Evolutionary conservation across 2,888 invertebrate species (phyloP), one percentile per base, ranked within the genome.

Genomic region (Gortyna flavago): DNA sequence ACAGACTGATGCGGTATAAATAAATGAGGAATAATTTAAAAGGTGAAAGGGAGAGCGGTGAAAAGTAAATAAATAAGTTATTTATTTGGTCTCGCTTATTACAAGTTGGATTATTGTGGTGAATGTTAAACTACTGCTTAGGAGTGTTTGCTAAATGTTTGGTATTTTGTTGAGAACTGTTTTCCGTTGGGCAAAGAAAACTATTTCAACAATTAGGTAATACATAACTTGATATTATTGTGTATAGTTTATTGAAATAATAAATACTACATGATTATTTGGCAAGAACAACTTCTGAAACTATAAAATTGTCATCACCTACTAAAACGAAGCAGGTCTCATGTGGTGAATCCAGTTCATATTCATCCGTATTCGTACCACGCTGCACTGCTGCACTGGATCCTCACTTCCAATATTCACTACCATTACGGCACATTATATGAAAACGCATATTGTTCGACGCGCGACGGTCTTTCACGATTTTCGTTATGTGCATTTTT

Each of bases 391-490:
- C 38, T 59, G 54, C 66, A 66, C 41, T 62, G 65, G 48, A 74
- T 68, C 44, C 32, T 66, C 66, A 54, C 75, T 77, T 41, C 70
- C 38, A 0, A 38, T 38, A 38, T 38, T 41, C 41, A 11, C 41
- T 41, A 11, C 81, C 71, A 86, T 87, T 85, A 62, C 16, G 44
- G 6, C 59, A 29, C 61, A 72, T 69, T 44, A 44, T 44, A 83
- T 80, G 80, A 87, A 83, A 80, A 78, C 72, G 70, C 85, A 81
- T 85, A 88, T 85, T 89, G 84, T 85, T 78, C 83, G 76, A 83
- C 77, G 84, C 85, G 77, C 83, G 76, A 83, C 77, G 76, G 51
- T 11, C 74, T 77, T 87, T 79, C 83, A 84, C 73, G 67, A 87
- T 85, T 89, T 82, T 80, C 69, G 72, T 81, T 59, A 54, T 77